These are phyloP conservation scores for Pelvicachromis taeniatus DNA, from an alignment of 2,113 vertebrate species.

Conservation along the genomic window DNA sequence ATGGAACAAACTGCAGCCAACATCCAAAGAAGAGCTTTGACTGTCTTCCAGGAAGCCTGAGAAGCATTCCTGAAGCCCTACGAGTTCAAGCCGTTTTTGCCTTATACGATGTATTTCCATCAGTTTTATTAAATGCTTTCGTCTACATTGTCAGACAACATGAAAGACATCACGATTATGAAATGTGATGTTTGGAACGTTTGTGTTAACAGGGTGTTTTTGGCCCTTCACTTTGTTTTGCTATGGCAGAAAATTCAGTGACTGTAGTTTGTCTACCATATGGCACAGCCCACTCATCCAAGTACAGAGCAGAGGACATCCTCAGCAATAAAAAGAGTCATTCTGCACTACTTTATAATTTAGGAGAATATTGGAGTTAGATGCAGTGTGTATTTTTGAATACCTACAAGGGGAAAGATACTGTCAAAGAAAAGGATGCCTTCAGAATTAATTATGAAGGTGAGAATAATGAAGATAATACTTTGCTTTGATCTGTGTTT, in stretches of 20 bases:
- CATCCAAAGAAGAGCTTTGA: no score
- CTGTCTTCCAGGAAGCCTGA: no score
- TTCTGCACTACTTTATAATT: background rate
- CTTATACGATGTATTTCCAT: no score
- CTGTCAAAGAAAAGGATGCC: background rate
- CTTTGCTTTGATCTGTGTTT: background rate
- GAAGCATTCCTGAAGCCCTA: no score
- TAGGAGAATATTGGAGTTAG: background rate
- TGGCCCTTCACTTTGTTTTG: background rate
- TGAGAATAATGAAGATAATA: background rate
- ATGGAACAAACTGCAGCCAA: background rate
- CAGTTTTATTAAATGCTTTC: background rate
- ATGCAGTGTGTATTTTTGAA: background rate
- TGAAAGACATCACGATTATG: background rate
- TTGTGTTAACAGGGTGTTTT: background rate
- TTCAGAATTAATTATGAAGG: background rate
- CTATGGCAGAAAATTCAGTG: background rate
- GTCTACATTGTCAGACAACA: background rate
- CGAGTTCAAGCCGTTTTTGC: no score
- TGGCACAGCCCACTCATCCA: background rate
- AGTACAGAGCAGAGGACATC: background rate
- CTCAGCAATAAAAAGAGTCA: background rate
- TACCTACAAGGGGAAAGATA: background rate
- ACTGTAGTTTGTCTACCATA: background rate
- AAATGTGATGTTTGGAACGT: background rate